Evolutionary conservation across 2,113 vertebrate species (phyloP), one percentile per base, ranked within the genome.

Genomic region (Ameiurus melas): DNA sequence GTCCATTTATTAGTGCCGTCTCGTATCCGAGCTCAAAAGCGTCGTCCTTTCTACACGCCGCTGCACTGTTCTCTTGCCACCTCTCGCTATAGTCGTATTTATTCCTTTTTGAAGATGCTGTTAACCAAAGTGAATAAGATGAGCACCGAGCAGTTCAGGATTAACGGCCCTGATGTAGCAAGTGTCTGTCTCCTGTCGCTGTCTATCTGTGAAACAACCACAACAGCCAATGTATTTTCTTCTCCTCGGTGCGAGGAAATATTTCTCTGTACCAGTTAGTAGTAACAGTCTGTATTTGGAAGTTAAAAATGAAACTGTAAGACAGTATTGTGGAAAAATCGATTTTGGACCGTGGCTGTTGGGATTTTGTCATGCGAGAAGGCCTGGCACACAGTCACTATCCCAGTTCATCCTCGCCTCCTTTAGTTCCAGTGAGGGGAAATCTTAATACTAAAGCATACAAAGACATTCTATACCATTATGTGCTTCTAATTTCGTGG

Each of bases 1-100:
- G 71, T 73, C 47, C 83, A 84, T 89, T 75, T 86, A n/a, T 86
- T 81, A 55, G 30, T 36, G 30, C 30, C 4, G 55, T 36, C 55
- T 60, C 27, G 4, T 53, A 2, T 55, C 47, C 43, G 10, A 33
- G 25, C 70, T 75, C 17, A 62, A 77, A 20, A 9, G 5, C 51
- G 58, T 53, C 19, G 13, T 19, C n/a, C 22, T 62, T 66, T 83
- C 78, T 57, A 36, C 68, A 47, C 36, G 13, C 8, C 55, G 19
- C 75, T 36, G 77, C 62, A 58, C 30, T 68, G n/a, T 43, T 62
- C 33, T 22, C 60, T 58, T 27, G n/a, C 19, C 25, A 10, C 6
- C 25, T 39, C 4, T 30, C 33, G 70, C 53, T 25, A 77, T 1
- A 39, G n/a, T 36, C 9, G 0, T 20, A 57, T 66, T 36, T 71